phyloP scores from a whole-genome alignment of 2,113 vertebrate genomes.

The Oxygymnocypris stewartii region DNA sequence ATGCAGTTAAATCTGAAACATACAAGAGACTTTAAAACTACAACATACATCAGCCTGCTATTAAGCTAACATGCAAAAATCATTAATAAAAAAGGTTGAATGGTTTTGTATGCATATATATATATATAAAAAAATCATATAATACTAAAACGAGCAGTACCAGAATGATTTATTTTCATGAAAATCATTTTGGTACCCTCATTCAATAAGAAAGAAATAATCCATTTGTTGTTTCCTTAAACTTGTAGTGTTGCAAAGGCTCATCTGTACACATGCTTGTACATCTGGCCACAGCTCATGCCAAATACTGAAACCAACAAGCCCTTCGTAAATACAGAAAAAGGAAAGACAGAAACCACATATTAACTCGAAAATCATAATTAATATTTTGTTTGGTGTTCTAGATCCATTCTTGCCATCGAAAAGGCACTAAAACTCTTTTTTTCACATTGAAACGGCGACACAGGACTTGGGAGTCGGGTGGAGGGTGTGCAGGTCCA shows the following conservation, averaged over 20 bases:
- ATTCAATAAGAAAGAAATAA: conserved; percentile 66
- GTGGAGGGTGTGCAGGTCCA: neutral
- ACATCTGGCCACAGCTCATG: conserved; percentile 62
- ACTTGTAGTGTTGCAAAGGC: conserved; percentile 65
- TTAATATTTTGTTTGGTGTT: conserved; percentile 68
- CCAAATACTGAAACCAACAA: conserved; percentile 53
- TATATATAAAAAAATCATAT: conserved; percentile 71
- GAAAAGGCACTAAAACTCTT: too few relatives aligned
- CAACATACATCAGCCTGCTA: conserved; percentile 68
- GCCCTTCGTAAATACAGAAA: conserved; percentile 41
- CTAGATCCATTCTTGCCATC: conserved; percentile 55
- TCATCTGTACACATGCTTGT: conserved; percentile 65
- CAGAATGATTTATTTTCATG: conserved; percentile 59
- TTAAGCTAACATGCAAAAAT: conserved; percentile 77
- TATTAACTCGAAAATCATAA: conserved; percentile 14
- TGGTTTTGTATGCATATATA: conserved; percentile 69
- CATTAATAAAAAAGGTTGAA: conserved; percentile 62
- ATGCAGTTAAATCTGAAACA: conserved; percentile 66
- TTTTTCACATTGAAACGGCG: conserved; percentile 29
- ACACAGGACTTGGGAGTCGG: neutral
- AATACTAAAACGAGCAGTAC: conserved; percentile 69
- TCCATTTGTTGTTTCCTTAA: conserved; percentile 57
- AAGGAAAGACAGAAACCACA: conserved; percentile 45
- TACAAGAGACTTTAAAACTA: conserved; percentile 67
- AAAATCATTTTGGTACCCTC: conserved; percentile 61